phyloP scores from a whole-genome alignment of 2,113 vertebrate species.

The Dasyurus viverrinus region DNA sequence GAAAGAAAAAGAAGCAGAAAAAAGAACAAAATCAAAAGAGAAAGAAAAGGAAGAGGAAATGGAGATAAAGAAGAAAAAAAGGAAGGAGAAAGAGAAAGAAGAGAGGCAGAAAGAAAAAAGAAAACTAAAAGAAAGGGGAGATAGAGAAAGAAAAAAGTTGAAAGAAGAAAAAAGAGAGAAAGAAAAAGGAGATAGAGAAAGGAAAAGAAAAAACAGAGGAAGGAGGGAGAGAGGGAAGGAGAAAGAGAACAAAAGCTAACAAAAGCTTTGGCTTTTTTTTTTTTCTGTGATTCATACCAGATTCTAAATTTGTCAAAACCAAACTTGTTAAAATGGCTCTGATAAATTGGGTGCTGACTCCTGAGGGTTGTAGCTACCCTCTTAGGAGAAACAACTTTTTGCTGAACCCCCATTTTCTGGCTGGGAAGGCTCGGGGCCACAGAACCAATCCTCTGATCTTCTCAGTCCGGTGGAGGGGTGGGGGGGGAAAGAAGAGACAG shows the following conservation, averaged over 20 bases:
- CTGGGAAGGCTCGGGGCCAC: not conserved
- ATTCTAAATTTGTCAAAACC: not conserved
- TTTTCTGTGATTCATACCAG: fast-evolving
- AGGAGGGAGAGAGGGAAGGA: too few relatives aligned
- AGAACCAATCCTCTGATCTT: not conserved
- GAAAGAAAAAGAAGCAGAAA: too few relatives aligned
- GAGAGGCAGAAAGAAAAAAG: not conserved
- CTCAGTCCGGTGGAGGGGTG: not conserved
- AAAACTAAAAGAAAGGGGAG: not conserved
- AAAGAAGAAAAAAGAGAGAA: too few relatives aligned
- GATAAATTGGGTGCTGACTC: fast-evolving
- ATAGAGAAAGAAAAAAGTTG: not conserved
- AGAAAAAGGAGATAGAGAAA: not conserved
- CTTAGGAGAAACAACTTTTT: not conserved
- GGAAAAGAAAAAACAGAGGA: not conserved
- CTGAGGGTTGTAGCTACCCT: not conserved
- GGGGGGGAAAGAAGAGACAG: not conserved
- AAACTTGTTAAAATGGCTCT: fast-evolving
- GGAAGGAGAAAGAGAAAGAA: too few relatives aligned
- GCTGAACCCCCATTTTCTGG: not conserved
- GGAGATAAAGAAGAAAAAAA: not conserved
- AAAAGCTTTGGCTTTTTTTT: not conserved
- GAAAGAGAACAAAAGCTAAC: not conserved
- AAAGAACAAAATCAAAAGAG: too few relatives aligned
- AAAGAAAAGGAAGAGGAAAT: not conserved